These are phyloP conservation scores for Baccha elongata DNA, from an alignment of 2,888 invertebrate species.

Conservation along the genomic window DNA sequence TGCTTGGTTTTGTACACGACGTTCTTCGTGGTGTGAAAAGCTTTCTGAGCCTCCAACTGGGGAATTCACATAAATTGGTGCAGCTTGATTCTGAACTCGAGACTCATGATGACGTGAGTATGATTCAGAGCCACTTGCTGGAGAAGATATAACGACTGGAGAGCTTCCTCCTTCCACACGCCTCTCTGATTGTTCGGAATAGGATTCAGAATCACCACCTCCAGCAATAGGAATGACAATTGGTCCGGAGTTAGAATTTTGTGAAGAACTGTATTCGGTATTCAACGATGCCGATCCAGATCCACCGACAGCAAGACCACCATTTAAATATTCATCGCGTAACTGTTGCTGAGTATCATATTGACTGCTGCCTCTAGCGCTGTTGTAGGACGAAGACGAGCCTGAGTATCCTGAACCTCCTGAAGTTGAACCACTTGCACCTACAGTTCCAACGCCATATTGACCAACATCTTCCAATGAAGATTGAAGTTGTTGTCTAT, in stretches of 20 bases:
- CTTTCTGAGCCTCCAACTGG: constrained; percentile 75
- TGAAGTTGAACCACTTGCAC: constrained; percentile 67
- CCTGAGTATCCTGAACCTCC: constrained; percentile 46
- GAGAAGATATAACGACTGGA: constrained; percentile 66
- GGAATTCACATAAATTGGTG: constrained; percentile 71
- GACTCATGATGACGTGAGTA: constrained; percentile 78
- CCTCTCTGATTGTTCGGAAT: constrained; percentile 71
- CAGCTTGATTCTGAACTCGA: constrained; percentile 75
- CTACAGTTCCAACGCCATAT: constrained; percentile 77
- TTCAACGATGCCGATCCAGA: constrained; percentile 37
- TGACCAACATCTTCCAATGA: constrained; percentile 77
- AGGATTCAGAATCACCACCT: constrained; percentile 66
- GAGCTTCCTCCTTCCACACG: constrained; percentile 71
- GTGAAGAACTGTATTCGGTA: constrained; percentile 47
- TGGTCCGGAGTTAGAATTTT: constrained; percentile 60
- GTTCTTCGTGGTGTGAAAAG: constrained; percentile 75
- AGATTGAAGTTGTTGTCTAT: constrained; percentile 67
- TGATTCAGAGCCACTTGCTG: constrained; percentile 77
- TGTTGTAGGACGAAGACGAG: constrained; percentile 5
- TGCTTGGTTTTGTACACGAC: constrained; percentile 75
- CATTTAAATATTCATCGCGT: constrained; percentile 27
- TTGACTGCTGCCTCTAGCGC: constrained; percentile 25
- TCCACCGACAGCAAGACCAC: constrained; percentile 20
- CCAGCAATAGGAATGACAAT: constrained; percentile 76
- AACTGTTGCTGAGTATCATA: constrained; percentile 42